phyloP scores from a whole-genome alignment of 2,888 invertebrate species.

The Cryptus viduatorius region DNA sequence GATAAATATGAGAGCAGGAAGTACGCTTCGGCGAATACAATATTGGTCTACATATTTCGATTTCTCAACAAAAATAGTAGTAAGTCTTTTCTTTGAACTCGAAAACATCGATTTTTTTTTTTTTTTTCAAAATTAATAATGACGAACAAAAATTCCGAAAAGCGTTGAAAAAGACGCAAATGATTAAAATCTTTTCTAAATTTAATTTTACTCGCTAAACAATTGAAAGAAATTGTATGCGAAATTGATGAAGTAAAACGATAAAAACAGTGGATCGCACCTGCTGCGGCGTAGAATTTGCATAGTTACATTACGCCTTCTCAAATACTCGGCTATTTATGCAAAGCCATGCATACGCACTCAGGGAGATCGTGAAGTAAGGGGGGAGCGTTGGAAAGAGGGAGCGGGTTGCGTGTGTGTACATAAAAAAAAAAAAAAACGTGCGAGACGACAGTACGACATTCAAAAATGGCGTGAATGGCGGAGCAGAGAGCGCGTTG shows the following conservation, averaged over 20 bases:
- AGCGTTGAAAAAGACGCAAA: too few species aligned
- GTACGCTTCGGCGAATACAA: too few species aligned
- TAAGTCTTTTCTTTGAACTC: too few species aligned
- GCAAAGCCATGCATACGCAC: conserved; percentile 55
- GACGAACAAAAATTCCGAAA: too few species aligned
- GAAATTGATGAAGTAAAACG: background rate
- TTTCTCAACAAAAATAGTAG: too few species aligned
- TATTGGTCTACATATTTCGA: too few species aligned
- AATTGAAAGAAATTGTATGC: too few species aligned
- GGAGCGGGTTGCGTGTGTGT: background rate
- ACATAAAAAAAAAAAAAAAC: background rate
- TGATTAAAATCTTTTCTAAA: too few species aligned
- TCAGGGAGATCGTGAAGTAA: conserved; percentile 9
- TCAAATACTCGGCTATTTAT: conserved; percentile 59
- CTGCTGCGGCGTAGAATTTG: conserved; percentile 47
- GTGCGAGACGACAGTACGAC: conserved; percentile 28
- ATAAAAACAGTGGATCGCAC: conserved; percentile 24
- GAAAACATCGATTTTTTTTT: too few species aligned
- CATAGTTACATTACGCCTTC: conserved; percentile 52
- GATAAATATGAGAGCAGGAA: background rate
- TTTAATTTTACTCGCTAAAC: background rate
- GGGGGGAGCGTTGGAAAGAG: conserved; percentile 38
- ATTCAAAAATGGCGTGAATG: conserved; percentile 45
- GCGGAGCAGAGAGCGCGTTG: conserved; percentile 38
- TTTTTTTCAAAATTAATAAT: too few species aligned